Percentiles rank a stretch among this genome's conserved stretches.
These are phyloP conservation scores for Danio tinwini DNA, from an alignment of 2,797 vertebrate species.

Conservation along the genomic window DNA sequence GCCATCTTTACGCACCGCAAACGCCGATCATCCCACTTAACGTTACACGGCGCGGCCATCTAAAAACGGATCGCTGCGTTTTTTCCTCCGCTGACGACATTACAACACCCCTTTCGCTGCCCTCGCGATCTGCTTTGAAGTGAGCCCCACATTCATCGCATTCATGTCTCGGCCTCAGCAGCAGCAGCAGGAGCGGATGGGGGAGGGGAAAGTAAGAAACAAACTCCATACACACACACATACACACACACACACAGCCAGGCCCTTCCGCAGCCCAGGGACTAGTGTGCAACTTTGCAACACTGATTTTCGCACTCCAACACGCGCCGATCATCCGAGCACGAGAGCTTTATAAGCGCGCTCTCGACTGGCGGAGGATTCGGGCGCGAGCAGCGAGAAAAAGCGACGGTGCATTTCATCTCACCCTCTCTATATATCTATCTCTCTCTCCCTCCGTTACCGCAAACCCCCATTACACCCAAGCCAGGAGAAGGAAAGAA, in stretches of 20 bases:
- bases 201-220: constrained; percentile 82
- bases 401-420: constrained; percentile 72
- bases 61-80: constrained; percentile 40
- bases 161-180: constrained; percentile 80
- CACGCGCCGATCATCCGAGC: constrained; percentile 44
- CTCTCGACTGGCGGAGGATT: constrained; percentile 54
- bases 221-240: constrained; percentile 74
- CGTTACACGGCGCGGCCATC: background rate
- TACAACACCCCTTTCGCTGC: constrained; percentile 64
- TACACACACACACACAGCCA: constrained; percentile 65
- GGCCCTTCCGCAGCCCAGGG: constrained; percentile 79
- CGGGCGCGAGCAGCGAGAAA: constrained; percentile 60
- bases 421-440: constrained; percentile 4
- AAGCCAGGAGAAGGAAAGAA: constrained; percentile 60
- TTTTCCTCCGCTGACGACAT: constrained; percentile 55
- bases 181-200: constrained; percentile 76
- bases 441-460: constrained; percentile 60
- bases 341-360: constrained; percentile 50
- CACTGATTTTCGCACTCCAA: constrained; percentile 70
- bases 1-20: constrained; percentile 32
- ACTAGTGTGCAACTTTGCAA: constrained; percentile 85
- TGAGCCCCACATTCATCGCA: constrained; percentile 77
- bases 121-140: constrained; percentile 71
- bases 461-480: constrained; percentile 72
- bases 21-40: constrained; percentile 4